These are phyloP conservation scores for Brachionus calyciflorus DNA, from an alignment of 1,140 invertebrate species.

Conservation along the genomic window DNA sequence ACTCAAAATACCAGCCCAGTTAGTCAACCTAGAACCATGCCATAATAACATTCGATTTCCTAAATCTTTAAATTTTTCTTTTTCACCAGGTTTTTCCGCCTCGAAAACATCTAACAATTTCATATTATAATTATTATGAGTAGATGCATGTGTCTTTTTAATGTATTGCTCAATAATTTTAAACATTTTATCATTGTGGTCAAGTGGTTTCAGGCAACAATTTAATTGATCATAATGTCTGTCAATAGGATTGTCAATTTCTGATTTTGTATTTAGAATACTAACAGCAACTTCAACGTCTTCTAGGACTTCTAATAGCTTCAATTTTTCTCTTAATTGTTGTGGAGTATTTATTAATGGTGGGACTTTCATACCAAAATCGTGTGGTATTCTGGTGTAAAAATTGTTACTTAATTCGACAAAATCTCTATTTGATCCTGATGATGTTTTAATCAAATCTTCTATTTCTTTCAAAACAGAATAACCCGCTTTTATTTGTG, in stretches of 20 bases:
- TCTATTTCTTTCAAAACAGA: slow-evolving; percentile 76
- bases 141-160: slow-evolving; percentile 79
- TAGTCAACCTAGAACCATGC: slow-evolving; percentile 91
- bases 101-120: slow-evolving; percentile 68
- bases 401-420: slow-evolving; percentile 84
- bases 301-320: slow-evolving; percentile 84
- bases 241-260: slow-evolving; percentile 71
- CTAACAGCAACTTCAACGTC: slow-evolving; percentile 93
- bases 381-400: slow-evolving; percentile 90
- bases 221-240: slow-evolving; percentile 82
- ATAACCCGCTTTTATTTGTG: slow-evolving; percentile 83
- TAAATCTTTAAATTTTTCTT: slow-evolving; percentile 72
- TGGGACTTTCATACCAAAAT: slow-evolving; percentile 77
- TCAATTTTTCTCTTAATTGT: slow-evolving; percentile 66
- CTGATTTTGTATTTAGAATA: slow-evolving; percentile 66
- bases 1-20: slow-evolving; percentile 92
- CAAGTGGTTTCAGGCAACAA: slow-evolving; percentile 67
- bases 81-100: slow-evolving; percentile 74
- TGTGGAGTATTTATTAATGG: slow-evolving; percentile 72
- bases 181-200: slow-evolving; percentile 68
- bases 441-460: slow-evolving; percentile 61
- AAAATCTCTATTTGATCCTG: background rate
- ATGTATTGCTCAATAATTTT: slow-evolving; percentile 73
- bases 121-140: slow-evolving; percentile 74
- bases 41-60: slow-evolving; percentile 81